Evolutionary conservation across 2,113 vertebrate genomes (phyloP).

Genomic region (Osmerus mordax): DNA sequence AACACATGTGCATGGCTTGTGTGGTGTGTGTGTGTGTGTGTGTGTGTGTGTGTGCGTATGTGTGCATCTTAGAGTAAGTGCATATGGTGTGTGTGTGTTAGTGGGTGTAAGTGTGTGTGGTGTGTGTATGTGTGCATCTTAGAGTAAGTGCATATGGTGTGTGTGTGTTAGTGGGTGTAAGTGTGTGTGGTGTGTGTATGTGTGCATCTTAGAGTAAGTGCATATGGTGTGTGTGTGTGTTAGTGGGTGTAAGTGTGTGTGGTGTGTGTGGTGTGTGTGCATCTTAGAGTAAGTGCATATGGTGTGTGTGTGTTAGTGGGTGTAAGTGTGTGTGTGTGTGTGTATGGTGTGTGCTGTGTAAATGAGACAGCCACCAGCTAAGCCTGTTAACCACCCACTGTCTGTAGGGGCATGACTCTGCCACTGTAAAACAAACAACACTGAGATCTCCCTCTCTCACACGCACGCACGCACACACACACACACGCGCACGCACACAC

Average conservation of each 20-base stretch:
- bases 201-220: too few species aligned
- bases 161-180: too few species aligned
- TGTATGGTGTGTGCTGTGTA: conserved; percentile 45
- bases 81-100: conserved; percentile 11
- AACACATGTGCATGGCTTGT: background rate
- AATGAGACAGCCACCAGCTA: conserved; percentile 70
- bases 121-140: conserved; percentile 7
- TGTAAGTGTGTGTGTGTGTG: background rate
- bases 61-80: conserved; percentile 2
- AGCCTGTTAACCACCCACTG: conserved; percentile 70
- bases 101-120: conserved; percentile 4
- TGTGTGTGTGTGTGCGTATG: conserved; percentile 13
- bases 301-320: conserved; percentile 13
- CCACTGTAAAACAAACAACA: conserved; percentile 58
- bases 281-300: background rate
- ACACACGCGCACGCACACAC: conserved; percentile 13
- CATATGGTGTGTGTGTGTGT: too few species aligned
- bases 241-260: too few species aligned
- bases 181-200: too few species aligned
- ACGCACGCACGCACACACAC: conserved; percentile 5
- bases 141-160: too few species aligned
- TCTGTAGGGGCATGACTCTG: conserved; percentile 63
- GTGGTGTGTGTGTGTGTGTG: conserved; percentile 10
- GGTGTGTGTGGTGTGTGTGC: conserved; percentile 16
- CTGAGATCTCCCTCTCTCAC: conserved; percentile 26